Evolutionary conservation across 2,113 vertebrate genomes (phyloP), one percentile per base, ranked within the genome.

Genomic region (Prunella himalayana): DNA sequence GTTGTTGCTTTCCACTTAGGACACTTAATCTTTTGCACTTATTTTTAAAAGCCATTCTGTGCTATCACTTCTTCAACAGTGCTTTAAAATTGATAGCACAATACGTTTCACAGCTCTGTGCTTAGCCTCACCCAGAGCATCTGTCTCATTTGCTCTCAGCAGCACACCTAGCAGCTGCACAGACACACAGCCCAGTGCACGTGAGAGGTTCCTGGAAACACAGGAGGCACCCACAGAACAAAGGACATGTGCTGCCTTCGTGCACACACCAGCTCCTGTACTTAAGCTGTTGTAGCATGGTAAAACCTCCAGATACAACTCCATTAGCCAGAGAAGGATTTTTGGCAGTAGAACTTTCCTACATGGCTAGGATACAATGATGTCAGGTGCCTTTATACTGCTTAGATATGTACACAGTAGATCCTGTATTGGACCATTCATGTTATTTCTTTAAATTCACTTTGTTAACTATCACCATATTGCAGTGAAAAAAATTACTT

Each of bases 241-340:
- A 22, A 37, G 82, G 41, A 13, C 6, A 0, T 0, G 3, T 0
- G 0, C 41, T 39, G 33, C 57, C 47, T 76, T 35, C 8, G 1
- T 2, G 2, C 59, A 14, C 28, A 33, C 28, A 9, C 14, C 42
- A 31, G 27, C 41, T 75, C 33, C 45, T 28, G 4, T 7, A 16
- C 50, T 56, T 51, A 9, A 63, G 35, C 42, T 84, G 16, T 20
- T n/a, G 57, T 11, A 23, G 9, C 4, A 5, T 6, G 21, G 57
- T 16, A 49, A 81, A 83, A 30, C 23, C 31, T 59, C 39, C 37
- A 71, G 33, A 7, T 10, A 41, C 6, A 50, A 13, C 24, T 85
- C 66, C 35, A 18, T 23, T 27, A 37, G 51, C 33, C 23, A 70
- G 21, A 47, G 41, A 44, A 59, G 25, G 27, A n/a, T 30, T 88